Evolutionary conservation across 2,888 invertebrate species (phyloP), one percentile per base, ranked within the genome.

Genomic region (Yponomeuta cagnagella): DNA sequence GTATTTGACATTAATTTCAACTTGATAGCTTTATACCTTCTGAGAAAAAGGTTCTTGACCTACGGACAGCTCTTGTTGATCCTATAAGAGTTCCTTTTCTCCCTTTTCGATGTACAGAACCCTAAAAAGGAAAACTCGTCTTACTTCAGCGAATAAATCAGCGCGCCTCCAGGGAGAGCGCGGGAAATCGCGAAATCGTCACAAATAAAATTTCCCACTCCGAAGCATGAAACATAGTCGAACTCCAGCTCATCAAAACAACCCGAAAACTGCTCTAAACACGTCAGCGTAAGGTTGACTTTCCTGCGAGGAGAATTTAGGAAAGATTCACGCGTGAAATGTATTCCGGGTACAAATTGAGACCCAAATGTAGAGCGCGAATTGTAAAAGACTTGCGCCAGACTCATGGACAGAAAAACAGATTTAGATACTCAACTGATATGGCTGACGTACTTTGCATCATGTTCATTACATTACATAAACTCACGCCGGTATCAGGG

Each of bases 161-260:
- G 86, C 85, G 80, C 76, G 74, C 79, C 82, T 88, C 82, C 79
- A 86, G 88, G 86, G 80, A 82, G 81, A 77, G 80, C 82, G 75
- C 78, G 78, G 79, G 80, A 85, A 87, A 87, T 90, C 88, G 87
- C 83, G 82, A 84, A 89, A 88, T 88, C 85, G 87, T 86, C 88
- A 84, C 87, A 89, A 90, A 90, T 89, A 87, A 90, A 90, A 89
- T 90, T 90, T 90, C 87, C 85, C 83, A 87, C 88, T 85, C 80
- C 82, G 77, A 80, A 80, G 78, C 83, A 74, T 82, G 83, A 82
- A 85, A 82, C 83, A 82, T 82, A 82, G 84, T 82, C 75, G 80
- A 79, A 79, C 79, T 76, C 78, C 78, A 79, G 72, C 70, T 31
- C 8, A 48, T 2, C 9, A 52, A n/a, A 70, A 2, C n/a, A 72